Conservation (phyloP, 2,797 vertebrate genomes). For the Gephyroberyx darwinii region DNA sequence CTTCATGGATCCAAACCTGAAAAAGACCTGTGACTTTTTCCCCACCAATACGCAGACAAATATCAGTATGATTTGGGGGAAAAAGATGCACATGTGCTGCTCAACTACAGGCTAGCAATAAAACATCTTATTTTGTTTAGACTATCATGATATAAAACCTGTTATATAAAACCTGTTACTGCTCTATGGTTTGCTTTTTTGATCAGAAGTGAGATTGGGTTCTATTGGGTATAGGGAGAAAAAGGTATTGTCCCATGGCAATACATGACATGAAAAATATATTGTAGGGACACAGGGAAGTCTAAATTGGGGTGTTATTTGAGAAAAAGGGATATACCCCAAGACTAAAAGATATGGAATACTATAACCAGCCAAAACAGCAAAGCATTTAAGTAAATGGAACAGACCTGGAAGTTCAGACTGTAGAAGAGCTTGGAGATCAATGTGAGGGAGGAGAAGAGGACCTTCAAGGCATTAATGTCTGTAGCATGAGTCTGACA, state of each 20-base stretch:
- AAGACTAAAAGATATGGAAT: neutral
- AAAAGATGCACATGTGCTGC: neutral
- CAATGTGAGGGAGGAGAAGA: slow-evolving; percentile 96
- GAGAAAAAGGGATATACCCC: neutral
- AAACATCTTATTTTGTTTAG: neutral
- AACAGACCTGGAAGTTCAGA: slow-evolving; percentile 96
- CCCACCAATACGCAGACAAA: neutral
- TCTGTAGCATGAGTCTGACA: slow-evolving; percentile 96
- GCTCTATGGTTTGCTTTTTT: neutral
- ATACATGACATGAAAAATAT: neutral
- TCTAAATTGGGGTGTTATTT: neutral
- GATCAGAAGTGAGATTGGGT: neutral
- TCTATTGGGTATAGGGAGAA: neutral
- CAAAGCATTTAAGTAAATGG: neutral
- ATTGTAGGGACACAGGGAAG: neutral
- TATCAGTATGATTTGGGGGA: neutral
- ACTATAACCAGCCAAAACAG: neutral
- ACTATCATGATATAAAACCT: neutral
- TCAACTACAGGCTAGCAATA: neutral
- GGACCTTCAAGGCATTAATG: slow-evolving; percentile 92
- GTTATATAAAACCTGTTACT: neutral
- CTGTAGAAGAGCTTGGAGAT: slow-evolving; percentile 99
- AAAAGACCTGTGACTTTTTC: neutral
- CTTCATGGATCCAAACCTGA: neutral
- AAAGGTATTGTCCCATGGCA: neutral